These are phyloP conservation scores for Chamaetylas fuelleborni DNA, from an alignment of 2,113 vertebrate species.

Conservation along the genomic window DNA sequence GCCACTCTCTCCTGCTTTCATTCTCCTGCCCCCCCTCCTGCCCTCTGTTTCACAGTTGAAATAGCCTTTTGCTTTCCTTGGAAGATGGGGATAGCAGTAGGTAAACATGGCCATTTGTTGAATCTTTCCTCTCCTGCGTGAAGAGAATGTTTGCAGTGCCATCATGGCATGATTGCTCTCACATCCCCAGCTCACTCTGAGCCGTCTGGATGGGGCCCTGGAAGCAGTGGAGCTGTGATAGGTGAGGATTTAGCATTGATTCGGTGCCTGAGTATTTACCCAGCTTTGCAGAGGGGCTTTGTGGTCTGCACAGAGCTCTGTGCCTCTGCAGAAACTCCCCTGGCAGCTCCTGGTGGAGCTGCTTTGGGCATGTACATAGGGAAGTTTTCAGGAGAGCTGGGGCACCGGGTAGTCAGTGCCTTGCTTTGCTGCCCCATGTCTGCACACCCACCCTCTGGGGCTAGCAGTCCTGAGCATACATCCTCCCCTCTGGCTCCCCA, in stretches of 20 bases:
- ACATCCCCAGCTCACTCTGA: neutral
- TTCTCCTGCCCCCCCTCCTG: neutral
- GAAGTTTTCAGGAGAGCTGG: neutral
- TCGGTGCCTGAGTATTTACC: neutral
- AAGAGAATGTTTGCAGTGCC: constrained; percentile 27
- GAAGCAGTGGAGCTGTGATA: neutral
- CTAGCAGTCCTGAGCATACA: rapidly evolving
- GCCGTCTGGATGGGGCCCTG: neutral
- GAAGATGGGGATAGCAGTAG: neutral
- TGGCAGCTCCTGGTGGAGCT: neutral
- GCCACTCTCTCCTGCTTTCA: neutral
- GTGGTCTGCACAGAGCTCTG: neutral
- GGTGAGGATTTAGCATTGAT: neutral
- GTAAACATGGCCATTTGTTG: constrained; percentile 38
- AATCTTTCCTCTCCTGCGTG: neutral
- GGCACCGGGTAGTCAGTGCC: neutral
- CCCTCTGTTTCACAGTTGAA: neutral
- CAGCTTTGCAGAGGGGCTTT: neutral
- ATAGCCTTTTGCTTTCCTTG: neutral
- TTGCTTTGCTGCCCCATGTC: neutral
- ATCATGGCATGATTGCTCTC: neutral
- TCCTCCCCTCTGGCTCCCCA: neutral
- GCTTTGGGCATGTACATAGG: rapidly evolving
- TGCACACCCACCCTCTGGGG: neutral
- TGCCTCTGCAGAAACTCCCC: neutral